Percentiles rank a stretch among this genome's conserved stretches.
These are phyloP conservation scores for Hyposoter didymator DNA, from an alignment of 2,888 invertebrate genomes.

Conservation along the genomic window DNA sequence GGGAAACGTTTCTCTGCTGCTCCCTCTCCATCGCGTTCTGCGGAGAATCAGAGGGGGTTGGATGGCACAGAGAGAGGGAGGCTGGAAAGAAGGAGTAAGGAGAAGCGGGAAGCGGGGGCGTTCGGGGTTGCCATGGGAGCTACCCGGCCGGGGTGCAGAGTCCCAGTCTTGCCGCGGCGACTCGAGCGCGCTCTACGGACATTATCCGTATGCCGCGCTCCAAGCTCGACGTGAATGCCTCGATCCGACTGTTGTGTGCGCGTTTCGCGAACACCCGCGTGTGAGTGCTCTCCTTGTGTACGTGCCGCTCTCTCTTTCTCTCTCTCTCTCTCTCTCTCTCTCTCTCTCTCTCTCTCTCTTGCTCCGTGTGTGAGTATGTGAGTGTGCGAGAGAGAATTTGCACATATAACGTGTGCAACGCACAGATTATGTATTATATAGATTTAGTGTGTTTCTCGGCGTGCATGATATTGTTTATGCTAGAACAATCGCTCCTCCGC, in stretches of 20 bases:
- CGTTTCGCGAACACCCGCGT: constrained; percentile 36
- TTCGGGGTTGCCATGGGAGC: constrained; percentile 83
- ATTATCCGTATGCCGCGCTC: constrained; percentile 67
- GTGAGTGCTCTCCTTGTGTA: constrained; percentile 40
- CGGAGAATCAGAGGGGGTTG: constrained; percentile 60
- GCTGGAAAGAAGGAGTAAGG: constrained; percentile 41
- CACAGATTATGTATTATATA: background rate
- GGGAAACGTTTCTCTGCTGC: background rate
- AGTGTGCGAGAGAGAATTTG: constrained; percentile 20
- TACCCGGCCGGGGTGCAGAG: constrained; percentile 82
- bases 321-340: background rate
- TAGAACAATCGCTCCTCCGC: constrained; percentile 32
- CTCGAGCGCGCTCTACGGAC: constrained; percentile 76
- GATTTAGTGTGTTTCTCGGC: constrained; percentile 17
- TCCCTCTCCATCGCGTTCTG: constrained; percentile 19
- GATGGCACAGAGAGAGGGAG: constrained; percentile 45
- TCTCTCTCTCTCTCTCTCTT: background rate
- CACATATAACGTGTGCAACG: constrained; percentile 7
- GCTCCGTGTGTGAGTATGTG: background rate
- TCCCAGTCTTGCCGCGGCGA: constrained; percentile 83
- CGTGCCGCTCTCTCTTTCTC: constrained; percentile 17
- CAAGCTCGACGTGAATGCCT: constrained; percentile 58
- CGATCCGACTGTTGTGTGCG: constrained; percentile 61
- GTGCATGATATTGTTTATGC: constrained; percentile 34
- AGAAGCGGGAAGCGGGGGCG: constrained; percentile 69